Conservation (phyloP, 2,888 invertebrate genomes). For the Meliscaeva auricollis region DNA sequence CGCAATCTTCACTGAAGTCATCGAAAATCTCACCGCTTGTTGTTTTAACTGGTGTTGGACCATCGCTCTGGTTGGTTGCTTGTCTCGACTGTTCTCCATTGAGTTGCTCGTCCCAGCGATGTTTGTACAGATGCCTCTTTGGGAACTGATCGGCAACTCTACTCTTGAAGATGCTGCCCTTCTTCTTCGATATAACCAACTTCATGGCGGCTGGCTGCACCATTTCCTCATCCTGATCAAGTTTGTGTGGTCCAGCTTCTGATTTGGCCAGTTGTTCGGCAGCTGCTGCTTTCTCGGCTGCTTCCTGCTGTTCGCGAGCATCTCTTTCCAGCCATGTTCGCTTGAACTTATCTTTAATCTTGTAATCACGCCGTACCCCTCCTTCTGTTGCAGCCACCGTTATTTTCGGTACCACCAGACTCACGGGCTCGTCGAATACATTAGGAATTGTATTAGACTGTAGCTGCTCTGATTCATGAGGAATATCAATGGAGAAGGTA, state of each 20-base stretch:
- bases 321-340: constrained; percentile 81
- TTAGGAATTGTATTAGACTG: constrained; percentile 77
- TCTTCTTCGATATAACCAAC: constrained; percentile 91
- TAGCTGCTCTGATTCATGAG: constrained; percentile 39
- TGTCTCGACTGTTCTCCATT: constrained; percentile 81
- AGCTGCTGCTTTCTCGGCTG: constrained; percentile 53
- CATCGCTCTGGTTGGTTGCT: constrained; percentile 46
- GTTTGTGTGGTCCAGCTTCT: constrained; percentile 77
- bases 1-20: constrained; percentile 80
- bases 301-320: constrained; percentile 77
- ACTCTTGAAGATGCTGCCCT: constrained; percentile 95
- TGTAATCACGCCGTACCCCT: constrained; percentile 81
- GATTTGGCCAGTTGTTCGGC: constrained; percentile 59
- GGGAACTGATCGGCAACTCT: constrained; percentile 86
- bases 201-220: constrained; percentile 86
- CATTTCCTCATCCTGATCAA: constrained; percentile 84
- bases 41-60: constrained; percentile 68
- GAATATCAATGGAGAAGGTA: constrained; percentile 66
- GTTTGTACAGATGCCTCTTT: constrained; percentile 93
- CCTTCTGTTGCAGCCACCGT: constrained; percentile 56
- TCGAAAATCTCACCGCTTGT: constrained; percentile 80
- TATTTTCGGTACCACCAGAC: constrained; percentile 69
- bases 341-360: constrained; percentile 83
- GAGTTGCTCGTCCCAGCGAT: constrained; percentile 94
- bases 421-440: constrained; percentile 64